These are phyloP conservation scores for Thamnaconus septentrionalis DNA, from an alignment of 2,113 vertebrate species.

Conservation along the genomic window DNA sequence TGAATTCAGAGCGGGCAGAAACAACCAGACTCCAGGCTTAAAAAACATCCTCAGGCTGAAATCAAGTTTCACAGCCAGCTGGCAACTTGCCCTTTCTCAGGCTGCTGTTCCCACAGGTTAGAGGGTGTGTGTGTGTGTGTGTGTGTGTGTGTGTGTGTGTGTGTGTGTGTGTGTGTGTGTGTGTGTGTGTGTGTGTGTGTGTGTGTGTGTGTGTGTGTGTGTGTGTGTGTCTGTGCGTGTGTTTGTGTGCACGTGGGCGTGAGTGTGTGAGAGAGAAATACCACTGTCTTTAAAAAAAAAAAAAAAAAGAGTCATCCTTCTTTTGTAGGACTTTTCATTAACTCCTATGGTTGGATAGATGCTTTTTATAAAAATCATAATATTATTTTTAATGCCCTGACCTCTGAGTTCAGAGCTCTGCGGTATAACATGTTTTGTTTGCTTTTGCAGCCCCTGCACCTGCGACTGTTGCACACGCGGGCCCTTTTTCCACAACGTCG, in stretches of 20 bases:
- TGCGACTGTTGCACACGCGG: too few species aligned
- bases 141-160: conserved; percentile 7
- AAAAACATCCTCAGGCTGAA: conserved; percentile 71
- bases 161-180: conserved; percentile 6
- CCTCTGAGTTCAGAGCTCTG: too few species aligned
- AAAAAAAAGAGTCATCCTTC: too few species aligned
- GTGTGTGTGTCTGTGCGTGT: conserved; percentile 11
- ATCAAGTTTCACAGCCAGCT: conserved; percentile 68
- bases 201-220: conserved; percentile 10
- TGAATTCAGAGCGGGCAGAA: too few species aligned
- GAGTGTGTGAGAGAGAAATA: too few species aligned
- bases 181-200: neutral
- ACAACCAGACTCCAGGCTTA: conserved; percentile 66
- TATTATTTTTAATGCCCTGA: too few species aligned
- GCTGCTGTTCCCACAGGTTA: conserved; percentile 70
- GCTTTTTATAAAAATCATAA: too few species aligned
- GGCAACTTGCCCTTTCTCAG: conserved; percentile 63
- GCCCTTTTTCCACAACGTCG: conserved; percentile 9
- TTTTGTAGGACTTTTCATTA: too few species aligned
- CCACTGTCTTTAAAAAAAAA: too few species aligned
- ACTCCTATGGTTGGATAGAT: too few species aligned
- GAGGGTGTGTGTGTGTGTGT: conserved; percentile 8
- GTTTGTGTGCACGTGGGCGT: too few species aligned
- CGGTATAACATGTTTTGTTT: neutral
- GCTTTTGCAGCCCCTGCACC: neutral